These are phyloP conservation scores for Cladorhizidae sp. DNA, from an alignment of 37 sponge, comb jelly and placozoan species.

Conservation along the genomic window DNA sequence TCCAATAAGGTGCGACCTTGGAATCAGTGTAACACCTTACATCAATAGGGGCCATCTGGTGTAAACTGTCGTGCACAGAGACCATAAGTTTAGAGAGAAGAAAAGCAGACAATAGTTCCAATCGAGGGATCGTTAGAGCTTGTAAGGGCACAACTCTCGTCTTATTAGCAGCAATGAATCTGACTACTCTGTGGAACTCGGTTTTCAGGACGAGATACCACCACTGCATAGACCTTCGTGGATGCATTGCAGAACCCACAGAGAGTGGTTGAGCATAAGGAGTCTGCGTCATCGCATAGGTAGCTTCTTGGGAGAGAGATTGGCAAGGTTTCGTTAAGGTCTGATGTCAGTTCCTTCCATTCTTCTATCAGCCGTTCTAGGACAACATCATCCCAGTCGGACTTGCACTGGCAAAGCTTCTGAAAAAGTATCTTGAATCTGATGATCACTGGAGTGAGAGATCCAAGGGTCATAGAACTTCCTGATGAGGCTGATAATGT, in stretches of 20 bases:
- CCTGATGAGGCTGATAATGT: constrained; percentile 30
- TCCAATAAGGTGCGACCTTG: constrained; percentile 57
- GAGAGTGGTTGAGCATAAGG: constrained; percentile 15
- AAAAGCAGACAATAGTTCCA: constrained; percentile 46
- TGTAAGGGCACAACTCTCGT: constrained; percentile 52
- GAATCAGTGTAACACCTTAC: constrained; percentile 57
- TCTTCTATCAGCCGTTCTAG: constrained; percentile 16
- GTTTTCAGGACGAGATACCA: constrained; percentile 37
- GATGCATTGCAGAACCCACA: constrained; percentile 68
- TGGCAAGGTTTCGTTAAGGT: constrained; percentile 8
- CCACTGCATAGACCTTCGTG: constrained; percentile 47
- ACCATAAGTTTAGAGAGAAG: constrained; percentile 43
- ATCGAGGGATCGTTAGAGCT: constrained; percentile 43
- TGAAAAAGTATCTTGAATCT: constrained; percentile 57
- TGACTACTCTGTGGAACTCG: not conserved
- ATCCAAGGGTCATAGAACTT: constrained; percentile 64
- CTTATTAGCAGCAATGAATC: constrained; percentile 52
- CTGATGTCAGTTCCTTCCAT: constrained; percentile 41
- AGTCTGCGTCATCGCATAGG: not conserved
- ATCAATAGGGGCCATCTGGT: not conserved
- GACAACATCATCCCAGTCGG: constrained; percentile 47
- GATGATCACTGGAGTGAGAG: constrained; percentile 46
- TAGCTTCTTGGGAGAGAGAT: constrained; percentile 45
- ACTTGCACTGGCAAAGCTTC: constrained; percentile 33
- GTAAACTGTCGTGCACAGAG: constrained; percentile 12